Base-by-base conservation (phyloP, 2,113 vertebrate species). In the Thalassoma bifasciatum region DNA sequence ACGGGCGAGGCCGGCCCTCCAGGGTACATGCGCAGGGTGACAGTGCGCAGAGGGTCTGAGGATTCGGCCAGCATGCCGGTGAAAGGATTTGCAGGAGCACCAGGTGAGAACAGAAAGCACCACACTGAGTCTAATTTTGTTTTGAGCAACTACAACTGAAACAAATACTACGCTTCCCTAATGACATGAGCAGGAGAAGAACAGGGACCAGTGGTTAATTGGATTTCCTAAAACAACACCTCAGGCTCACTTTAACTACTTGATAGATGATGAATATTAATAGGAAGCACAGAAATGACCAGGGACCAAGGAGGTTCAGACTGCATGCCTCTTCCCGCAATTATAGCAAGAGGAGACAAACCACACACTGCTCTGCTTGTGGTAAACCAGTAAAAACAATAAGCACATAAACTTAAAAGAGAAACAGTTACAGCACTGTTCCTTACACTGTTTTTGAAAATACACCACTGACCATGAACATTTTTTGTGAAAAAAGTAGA, bases 1-100 rank as follows among this genome's bases (percentile, higher is more conserved):
- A 94, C 94, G 0, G 97, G 98, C 14, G 94, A 99, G 90, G 98
- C 98, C 0, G 98, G 98, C 37, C 97, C 98, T 10, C 98, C 98
- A 0, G 97, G 96, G 37, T 93, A 92, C 13, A 44, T 70, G 21
- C 71, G 93, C 2, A 90, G 95, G 88, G 93, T 95, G 0, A 95
- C 94, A 0, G 91, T 93, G 61, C 92, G 94, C 30, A 92, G 56
- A 8, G 94, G 89, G 0, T 93, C 71, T 0, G 92, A 95, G 1
- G 93, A 96, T 54, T 93, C 90, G 1, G 13, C 92, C 1, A 17
- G 91, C 52, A 84, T 86, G 30, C 83, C 92, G 0, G 65, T 96
- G 0, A 91, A 95, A 57, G 96, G 96, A 1, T 96, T 95, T 0
- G 98, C 98, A 0, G 97, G 97, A 61, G 95, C 95, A 3, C 97